Evolutionary conservation across 2,888 invertebrate species (phyloP), one percentile per base, ranked within the genome.

Genomic region (Drosophila atripex): DNA sequence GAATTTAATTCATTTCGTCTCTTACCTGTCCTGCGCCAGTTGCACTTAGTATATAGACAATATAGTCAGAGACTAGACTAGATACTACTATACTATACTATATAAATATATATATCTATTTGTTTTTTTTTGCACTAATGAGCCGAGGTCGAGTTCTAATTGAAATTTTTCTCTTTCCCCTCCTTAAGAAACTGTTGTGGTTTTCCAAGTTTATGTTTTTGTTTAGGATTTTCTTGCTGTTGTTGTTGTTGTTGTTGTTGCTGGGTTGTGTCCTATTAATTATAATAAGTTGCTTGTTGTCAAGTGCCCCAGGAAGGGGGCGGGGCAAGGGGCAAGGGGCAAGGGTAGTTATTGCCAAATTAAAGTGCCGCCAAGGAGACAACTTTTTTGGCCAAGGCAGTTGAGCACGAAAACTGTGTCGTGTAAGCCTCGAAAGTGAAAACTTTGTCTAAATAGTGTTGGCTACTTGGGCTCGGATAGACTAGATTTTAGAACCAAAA

Each of bases 241-340:
- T n/a, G n/a, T n/a, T n/a, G n/a, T n/a, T n/a, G 8, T 52, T 41
- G 28, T 32, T 32, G 11, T 32, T 4, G 32, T 32, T 5, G 35
- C 8, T 30, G 14, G 30, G 28, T 45, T 46, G 28, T 54, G 21
- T 54, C 21, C 47, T 47, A 47, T 61, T 61, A 61, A 61, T 61
- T 61, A 61, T 61, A 61, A 61, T 61, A 61, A 61, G 46, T 61
- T n/a, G 30, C 63, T 47, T 39, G 39, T 47, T 38, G 45, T 46
- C 61, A 46, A 60, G 59, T 35, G 59, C 32, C 45, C 0, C 6
- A 6, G 4, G 21, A 3, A 5, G 3, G 7, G 7, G 18, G 18
- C 18, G 61, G 28, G 45, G 6, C 11, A 4, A 2, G 57, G 23
- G 5, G 23, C n/a, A n/a, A 3, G 18, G 12, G n/a, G 16, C 5